Conservation (phyloP, 2,113 vertebrate species). For the Benitochromis conjunctus region DNA sequence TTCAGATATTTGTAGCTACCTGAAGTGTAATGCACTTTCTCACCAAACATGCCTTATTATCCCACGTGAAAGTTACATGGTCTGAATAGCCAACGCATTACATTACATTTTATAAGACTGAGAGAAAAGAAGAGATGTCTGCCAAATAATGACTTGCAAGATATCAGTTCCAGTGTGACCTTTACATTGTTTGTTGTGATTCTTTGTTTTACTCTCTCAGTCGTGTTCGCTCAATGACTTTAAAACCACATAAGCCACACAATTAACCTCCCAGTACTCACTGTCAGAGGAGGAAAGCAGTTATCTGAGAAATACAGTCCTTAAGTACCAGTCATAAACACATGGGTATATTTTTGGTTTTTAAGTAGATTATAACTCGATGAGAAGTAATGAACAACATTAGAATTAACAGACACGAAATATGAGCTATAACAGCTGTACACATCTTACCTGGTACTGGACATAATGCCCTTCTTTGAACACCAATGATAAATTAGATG, state of each 20-base stretch:
- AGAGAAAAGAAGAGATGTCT: background rate
- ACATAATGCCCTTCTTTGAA: background rate
- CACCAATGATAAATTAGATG: slow-evolving; percentile 24
- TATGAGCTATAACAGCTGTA: background rate
- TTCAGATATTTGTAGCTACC: background rate
- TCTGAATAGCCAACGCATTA: background rate
- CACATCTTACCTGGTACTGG: background rate
- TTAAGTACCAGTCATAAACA: background rate
- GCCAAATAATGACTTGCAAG: background rate
- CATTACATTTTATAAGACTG: background rate
- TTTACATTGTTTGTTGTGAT: background rate
- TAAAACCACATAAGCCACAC: slow-evolving; percentile 19
- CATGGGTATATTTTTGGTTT: background rate
- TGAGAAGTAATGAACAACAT: background rate
- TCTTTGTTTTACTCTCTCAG: background rate
- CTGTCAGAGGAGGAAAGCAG: background rate
- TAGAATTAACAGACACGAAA: background rate
- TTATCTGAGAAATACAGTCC: background rate
- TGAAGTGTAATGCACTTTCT: background rate
- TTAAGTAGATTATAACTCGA: background rate
- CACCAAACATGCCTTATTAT: background rate
- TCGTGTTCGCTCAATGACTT: background rate
- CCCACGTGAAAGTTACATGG: background rate
- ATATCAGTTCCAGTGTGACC: background rate
- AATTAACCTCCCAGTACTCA: slow-evolving; percentile 9